These are phyloP conservation scores for Raja brachyura DNA, from an alignment of 2,113 vertebrate species.

Conservation along the genomic window DNA sequence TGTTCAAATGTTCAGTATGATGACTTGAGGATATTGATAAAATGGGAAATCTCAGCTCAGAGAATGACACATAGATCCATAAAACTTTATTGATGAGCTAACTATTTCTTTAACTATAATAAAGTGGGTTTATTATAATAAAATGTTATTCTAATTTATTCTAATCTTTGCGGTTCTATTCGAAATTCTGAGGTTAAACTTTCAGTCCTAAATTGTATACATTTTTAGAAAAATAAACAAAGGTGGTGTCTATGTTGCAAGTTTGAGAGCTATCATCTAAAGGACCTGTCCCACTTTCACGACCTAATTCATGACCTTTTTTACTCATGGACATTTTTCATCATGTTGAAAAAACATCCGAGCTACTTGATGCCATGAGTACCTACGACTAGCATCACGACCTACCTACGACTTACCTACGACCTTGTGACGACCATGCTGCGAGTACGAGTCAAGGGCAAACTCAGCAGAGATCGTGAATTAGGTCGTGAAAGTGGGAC, in stretches of 20 bases:
- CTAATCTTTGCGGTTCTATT: background rate
- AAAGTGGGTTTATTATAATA: no score
- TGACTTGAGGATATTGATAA: background rate
- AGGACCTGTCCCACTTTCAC: background rate
- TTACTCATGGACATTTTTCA: no score
- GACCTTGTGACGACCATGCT: no score
- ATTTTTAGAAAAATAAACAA: background rate
- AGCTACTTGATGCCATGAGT: no score
- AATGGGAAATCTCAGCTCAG: background rate
- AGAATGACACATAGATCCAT: background rate
- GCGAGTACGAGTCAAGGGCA: no score
- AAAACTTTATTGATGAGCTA: background rate
- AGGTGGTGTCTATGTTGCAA: background rate
- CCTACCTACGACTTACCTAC: no score
- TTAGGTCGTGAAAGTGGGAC: no score
- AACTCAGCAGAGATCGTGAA: no score
- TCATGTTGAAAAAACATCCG: no score
- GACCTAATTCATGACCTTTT: no score
- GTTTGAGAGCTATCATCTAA: background rate
- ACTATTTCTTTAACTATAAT: background rate
- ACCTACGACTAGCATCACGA: no score
- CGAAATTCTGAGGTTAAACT: background rate
- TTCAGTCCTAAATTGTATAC: background rate
- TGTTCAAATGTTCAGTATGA: background rate
- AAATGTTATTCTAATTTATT: background rate